Conservation (phyloP, 2,888 invertebrate species). For the Eudemis profundana region DNA sequence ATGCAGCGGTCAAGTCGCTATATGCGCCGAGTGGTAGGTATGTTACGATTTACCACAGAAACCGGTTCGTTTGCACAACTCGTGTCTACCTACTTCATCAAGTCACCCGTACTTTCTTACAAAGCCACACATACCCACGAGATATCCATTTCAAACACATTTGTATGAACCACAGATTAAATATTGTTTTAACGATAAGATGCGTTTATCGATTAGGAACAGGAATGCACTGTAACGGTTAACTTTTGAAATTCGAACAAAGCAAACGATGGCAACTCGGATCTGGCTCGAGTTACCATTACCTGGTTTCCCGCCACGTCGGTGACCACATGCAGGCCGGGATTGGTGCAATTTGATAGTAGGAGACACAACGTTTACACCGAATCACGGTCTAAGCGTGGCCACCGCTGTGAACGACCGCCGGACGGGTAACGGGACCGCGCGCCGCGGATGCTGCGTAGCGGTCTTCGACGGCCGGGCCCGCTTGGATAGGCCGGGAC, state of each 20-base stretch:
- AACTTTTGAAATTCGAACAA: constrained; percentile 39
- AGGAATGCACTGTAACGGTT: constrained; percentile 39
- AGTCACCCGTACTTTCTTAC: constrained; percentile 76
- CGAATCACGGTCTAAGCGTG: constrained; percentile 84
- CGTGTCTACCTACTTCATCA: constrained; percentile 63
- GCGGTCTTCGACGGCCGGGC: constrained; percentile 79
- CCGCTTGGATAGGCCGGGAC: constrained; percentile 86
- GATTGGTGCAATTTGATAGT: constrained; percentile 85
- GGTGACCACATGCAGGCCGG: constrained; percentile 84
- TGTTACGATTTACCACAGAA: constrained; percentile 73
- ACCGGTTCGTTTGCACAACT: constrained; percentile 73
- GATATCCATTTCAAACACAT: constrained; percentile 11
- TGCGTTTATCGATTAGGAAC: constrained; percentile 38
- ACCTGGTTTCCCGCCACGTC: constrained; percentile 55
- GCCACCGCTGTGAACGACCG: constrained; percentile 82
- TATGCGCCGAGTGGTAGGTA: constrained; percentile 47
- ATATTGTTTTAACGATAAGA: constrained; percentile 41
- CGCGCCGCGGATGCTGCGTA: constrained; percentile 83
- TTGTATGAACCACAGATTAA: constrained; percentile 17
- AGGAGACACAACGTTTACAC: constrained; percentile 81
- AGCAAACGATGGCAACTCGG: constrained; percentile 10
- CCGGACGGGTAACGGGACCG: constrained; percentile 81
- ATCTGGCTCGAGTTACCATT: constrained; percentile 38
- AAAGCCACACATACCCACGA: constrained; percentile 63
- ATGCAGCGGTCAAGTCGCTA: constrained; percentile 36